Percentiles rank a stretch among this genome's conserved stretches.
phyloP scores from a whole-genome alignment of 2,888 invertebrate genomes.

The Rutpela maculata region DNA sequence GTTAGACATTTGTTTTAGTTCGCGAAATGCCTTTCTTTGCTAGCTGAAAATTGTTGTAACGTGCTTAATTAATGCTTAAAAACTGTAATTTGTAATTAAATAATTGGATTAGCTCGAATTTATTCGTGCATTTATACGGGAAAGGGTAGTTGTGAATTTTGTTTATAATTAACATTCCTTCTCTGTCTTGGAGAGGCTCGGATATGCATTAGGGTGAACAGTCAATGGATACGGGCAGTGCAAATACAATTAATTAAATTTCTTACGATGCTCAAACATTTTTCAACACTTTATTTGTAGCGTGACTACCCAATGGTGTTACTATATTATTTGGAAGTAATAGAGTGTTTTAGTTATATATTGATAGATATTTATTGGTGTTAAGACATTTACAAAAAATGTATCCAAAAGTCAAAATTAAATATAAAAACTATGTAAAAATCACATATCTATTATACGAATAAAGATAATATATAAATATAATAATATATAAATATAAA shows the following conservation, averaged over 20 bases:
- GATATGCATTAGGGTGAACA: constrained; percentile 10
- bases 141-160: constrained; percentile 54
- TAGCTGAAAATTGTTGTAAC: constrained; percentile 63
- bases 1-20: constrained; percentile 65
- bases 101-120: constrained; percentile 64
- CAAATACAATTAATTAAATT: constrained; percentile 32
- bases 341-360: no score
- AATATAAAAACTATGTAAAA: no score
- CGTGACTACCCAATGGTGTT: no score
- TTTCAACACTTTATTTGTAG: background rate
- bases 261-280: background rate
- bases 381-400: no score
- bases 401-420: no score
- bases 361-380: no score
- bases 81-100: constrained; percentile 66
- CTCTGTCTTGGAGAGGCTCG: constrained; percentile 31
- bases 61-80: constrained; percentile 66
- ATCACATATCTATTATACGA: no score
- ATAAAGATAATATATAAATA: no score
- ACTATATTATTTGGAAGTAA: no score
- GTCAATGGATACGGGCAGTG: constrained; percentile 26
- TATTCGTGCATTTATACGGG: constrained; percentile 56
- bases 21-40: constrained; percentile 59
- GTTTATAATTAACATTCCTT: constrained; percentile 58
- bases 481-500: no score